Base-by-base conservation (phyloP, 2,888 invertebrate genomes). In the Neria commutata region DNA sequence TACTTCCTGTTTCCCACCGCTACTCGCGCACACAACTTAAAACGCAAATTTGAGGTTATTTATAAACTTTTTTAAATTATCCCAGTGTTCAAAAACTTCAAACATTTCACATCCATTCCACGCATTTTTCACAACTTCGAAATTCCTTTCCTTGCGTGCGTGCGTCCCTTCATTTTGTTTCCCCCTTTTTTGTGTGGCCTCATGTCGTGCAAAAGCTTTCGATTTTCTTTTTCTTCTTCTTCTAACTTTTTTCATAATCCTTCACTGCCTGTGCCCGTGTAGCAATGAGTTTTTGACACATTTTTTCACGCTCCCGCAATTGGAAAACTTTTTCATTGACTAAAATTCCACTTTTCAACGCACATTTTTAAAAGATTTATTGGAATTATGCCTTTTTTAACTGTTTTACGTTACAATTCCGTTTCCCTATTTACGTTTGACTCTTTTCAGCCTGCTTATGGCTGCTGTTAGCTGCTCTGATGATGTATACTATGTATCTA, bases 1-100 rank as follows among this genome's bases (percentile, higher is more conserved):
- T 72, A 71, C 60, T 64, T 67, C 67, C 69, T 67, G 68, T 63
- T 64, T 58, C 54, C 62, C 65, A 60, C n/a, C n/a, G n/a, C n/a
- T n/a, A n/a, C n/a, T n/a, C n/a, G n/a, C n/a, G n/a, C n/a, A n/a
- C n/a, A n/a, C n/a, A n/a, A n/a, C n/a, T n/a, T n/a, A n/a, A n/a
- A n/a, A n/a, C n/a, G n/a, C n/a, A n/a, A n/a, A n/a, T n/a, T n/a
- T n/a, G n/a, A n/a, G 53, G 56, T 63, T 56, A 63, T 65, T 61
- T 55, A 3, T 46, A 1, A 45, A 21, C 45, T 17, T 11, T 5
- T 10, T 45, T 19, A 45, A 11, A 5, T 45, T 21, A n/a, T 47
- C 16, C n/a, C 5, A 3, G 34, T 34, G 14, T 14, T 34, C 16
- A 16, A n/a, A n/a, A 5, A 5, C 16, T 33, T 33, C 33, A 33